Base-by-base conservation (phyloP, 1,140 invertebrate species). In the Aphidius ervi region DNA sequence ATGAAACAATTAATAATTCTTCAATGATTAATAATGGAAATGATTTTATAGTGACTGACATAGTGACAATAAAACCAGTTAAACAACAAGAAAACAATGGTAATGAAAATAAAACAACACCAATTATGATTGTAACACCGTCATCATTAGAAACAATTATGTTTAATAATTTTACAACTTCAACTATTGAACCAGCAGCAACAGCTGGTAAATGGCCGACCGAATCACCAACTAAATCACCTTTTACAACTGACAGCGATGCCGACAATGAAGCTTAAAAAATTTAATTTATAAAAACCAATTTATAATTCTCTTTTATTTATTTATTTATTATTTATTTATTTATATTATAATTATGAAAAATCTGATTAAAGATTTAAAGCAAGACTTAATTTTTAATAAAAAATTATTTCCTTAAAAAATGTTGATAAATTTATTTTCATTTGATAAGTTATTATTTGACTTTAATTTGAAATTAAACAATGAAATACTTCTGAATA, bases 161-260 rank as follows among this genome's bases (percentile, higher is more conserved):
- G 37, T 70, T 80, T 37, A 78, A 75, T 10, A 71, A 72, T 61
- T 63, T 71, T 20, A 72, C 23, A 31, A 31, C 78, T 6, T 52
- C 62, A 0, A 31, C 23, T 23, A 66, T 71, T 9, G 71, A 77
- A 57, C 68, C 74, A 39, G 65, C 72, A 10, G 75, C 76, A 5
- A 78, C 76, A 6, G 75, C 76, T 37, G 78, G 75, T 42, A 80
- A 78, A 70, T 79, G 78, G 78, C 77, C 76, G 37, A 75, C 74
- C 8, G 76, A 80, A 61, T 45, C 68, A 8, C 67, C 74, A 6
- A 78, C 75, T 5, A 68, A 72, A 43, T 53, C 61, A 6, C 63
- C 77, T 0, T 31, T 31, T 31, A 49, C 63, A 7, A 65, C 61
- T 54, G 73, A 77, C 58, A 71, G 67, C 40, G 77, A 79, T 60